Percentiles rank a stretch among this genome's conserved stretches.
phyloP scores from a whole-genome alignment of 2,888 invertebrate genomes.

The Zeuzera pyrina region DNA sequence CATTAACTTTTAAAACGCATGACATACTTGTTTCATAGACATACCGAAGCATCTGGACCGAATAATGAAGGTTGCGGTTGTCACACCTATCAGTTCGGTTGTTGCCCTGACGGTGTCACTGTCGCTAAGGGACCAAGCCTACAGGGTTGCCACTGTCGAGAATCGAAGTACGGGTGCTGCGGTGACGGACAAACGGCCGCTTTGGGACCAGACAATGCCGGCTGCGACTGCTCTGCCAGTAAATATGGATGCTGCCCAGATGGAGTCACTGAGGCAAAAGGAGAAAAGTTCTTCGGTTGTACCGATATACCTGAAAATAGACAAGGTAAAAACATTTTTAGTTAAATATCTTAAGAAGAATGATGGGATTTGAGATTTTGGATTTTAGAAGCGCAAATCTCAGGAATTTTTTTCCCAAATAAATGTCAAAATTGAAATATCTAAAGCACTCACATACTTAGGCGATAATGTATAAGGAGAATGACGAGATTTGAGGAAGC shows the following conservation, averaged over 20 bases:
- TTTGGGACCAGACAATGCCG: slow-evolving; percentile 80
- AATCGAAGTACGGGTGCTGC: slow-evolving; percentile 87
- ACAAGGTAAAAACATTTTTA: slow-evolving; percentile 75
- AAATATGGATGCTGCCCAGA: slow-evolving; percentile 91
- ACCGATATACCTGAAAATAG: slow-evolving; percentile 77
- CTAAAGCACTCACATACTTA: too few species aligned
- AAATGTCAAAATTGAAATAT: too few species aligned
- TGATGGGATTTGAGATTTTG: too few species aligned
- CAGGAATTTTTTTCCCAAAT: too few species aligned
- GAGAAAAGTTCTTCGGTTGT: slow-evolving; percentile 90
- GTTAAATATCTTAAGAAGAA: too few species aligned
- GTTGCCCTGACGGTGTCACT: slow-evolving; percentile 88
- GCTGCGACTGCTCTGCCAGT: slow-evolving; percentile 87
- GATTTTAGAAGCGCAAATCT: too few species aligned
- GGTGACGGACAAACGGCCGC: slow-evolving; percentile 87
- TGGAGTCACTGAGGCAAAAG: slow-evolving; percentile 83
- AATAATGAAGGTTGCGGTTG: slow-evolving; percentile 88
- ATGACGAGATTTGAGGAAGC: too few species aligned
- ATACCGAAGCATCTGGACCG: slow-evolving; percentile 83
- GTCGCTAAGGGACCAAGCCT: slow-evolving; percentile 77
- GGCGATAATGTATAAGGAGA: too few species aligned
- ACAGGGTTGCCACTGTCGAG: slow-evolving; percentile 83
- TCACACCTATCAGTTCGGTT: slow-evolving; percentile 90
- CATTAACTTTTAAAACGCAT: too few species aligned
- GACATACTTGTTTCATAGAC: slow-evolving; percentile 32